A percentile compares a stretch with the other conserved stretches of the same genome.
These are phyloP conservation scores for Choloepus hoffmanni DNA, from an alignment of 2,113 vertebrate species.

Conservation along the genomic window DNA sequence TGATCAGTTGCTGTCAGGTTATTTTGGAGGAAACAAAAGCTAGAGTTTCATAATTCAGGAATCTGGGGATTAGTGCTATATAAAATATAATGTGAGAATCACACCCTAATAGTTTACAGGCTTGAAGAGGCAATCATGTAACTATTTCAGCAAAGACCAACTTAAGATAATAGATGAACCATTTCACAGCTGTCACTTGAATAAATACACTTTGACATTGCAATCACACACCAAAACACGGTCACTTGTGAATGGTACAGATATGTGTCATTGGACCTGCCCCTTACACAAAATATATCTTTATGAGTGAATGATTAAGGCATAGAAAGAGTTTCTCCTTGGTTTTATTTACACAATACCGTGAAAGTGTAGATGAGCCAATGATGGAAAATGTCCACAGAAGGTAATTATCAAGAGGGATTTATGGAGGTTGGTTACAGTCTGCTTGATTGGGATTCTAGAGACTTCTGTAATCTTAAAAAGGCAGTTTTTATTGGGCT, in stretches of 20 bases:
- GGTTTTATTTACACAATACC: slow-evolving; percentile 6
- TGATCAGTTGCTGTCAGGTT: not conserved
- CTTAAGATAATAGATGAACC: not conserved
- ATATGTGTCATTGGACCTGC: not conserved
- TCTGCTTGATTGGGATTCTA: not conserved
- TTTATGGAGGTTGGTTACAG: not conserved
- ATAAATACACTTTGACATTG: not conserved
- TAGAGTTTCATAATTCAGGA: not conserved
- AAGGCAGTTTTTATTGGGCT: not conserved
- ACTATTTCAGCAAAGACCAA: not conserved
- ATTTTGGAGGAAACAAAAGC: slow-evolving; percentile 7
- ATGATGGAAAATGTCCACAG: not conserved
- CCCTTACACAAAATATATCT: not conserved
- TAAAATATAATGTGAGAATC: not conserved
- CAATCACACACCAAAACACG: not conserved
- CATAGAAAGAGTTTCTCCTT: not conserved
- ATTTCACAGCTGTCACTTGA: not conserved
- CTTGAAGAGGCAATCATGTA: not conserved
- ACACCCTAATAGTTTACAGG: not conserved
- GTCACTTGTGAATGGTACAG: not conserved
- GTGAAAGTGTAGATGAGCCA: not conserved
- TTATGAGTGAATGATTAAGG: not conserved
- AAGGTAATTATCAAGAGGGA: not conserved
- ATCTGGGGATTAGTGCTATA: not conserved
- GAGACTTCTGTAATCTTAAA: slow-evolving; percentile 4